phyloP scores from a whole-genome alignment of 2,797 vertebrate genomes.

The Etheostoma nigrum region DNA sequence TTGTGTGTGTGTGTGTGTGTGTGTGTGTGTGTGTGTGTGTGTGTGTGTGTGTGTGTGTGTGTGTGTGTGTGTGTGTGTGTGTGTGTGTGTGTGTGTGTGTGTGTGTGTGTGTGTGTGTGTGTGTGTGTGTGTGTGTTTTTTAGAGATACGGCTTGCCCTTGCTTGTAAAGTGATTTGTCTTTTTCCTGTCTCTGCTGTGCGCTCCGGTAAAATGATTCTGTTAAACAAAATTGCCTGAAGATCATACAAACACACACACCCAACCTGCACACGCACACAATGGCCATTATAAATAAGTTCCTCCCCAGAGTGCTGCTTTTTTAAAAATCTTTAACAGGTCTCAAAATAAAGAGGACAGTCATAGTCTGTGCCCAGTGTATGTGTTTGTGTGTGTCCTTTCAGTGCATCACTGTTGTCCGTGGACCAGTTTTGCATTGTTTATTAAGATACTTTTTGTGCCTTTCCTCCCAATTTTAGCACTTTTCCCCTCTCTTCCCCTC shows the following conservation, averaged over 20 bases:
- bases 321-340: constrained; percentile 38
- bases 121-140: constrained; percentile 43
- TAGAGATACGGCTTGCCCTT: constrained; percentile 69
- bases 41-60: not conserved
- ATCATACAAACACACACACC: constrained; percentile 34
- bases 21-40: constrained; percentile 27
- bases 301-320: constrained; percentile 55
- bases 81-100: constrained; percentile 16
- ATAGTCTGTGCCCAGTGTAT: constrained; percentile 35
- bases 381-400: constrained; percentile 33
- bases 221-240: constrained; percentile 80
- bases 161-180: constrained; percentile 82
- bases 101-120: constrained; percentile 15
- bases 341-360: constrained; percentile 75
- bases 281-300: constrained; percentile 75
- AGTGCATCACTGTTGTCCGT: constrained; percentile 34
- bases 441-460: constrained; percentile 43
- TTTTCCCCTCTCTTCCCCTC: constrained; percentile 54
- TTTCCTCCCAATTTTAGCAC: constrained; percentile 35
- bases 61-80: constrained; percentile 5
- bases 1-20: constrained; percentile 68
- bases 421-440: constrained; percentile 61
- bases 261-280: constrained; percentile 39
- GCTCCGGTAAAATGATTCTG: constrained; percentile 77
- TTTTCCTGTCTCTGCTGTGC: constrained; percentile 69